A percentile compares a stretch with the other conserved stretches of the same genome.
Conservation (phyloP, 2,888 invertebrate species). For the Autographa gamma region DNA sequence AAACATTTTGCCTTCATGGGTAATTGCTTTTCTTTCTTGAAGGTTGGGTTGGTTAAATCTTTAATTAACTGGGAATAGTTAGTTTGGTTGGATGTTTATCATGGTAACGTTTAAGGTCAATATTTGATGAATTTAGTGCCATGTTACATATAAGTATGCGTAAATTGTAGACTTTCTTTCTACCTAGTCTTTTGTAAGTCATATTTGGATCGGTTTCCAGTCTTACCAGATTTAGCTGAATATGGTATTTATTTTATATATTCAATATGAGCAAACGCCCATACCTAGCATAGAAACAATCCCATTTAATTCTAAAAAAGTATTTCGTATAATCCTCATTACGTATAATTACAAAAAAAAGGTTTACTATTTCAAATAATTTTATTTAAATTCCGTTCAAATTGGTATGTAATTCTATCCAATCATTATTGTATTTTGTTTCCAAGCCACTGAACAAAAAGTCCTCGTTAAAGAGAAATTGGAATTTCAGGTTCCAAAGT, state of each 20-base stretch:
- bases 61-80: background rate
- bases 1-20: background rate
- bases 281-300: too few species aligned
- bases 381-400: background rate
- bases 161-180: background rate
- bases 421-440: background rate
- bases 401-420: background rate
- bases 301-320: background rate
- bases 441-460: too few species aligned
- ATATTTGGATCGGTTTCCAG: background rate
- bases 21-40: conserved; percentile 5
- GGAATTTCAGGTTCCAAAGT: background rate
- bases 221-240: too few species aligned
- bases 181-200: background rate
- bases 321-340: background rate
- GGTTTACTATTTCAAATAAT: background rate
- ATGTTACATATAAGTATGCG: background rate
- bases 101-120: background rate
- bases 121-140: background rate
- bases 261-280: too few species aligned
- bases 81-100: background rate
- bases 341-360: background rate
- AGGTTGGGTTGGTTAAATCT: background rate
- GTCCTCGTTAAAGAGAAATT: background rate
- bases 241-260: too few species aligned